These are phyloP conservation scores for Lutraria rhynchaena DNA, from an alignment of 1,140 invertebrate genomes.

Conservation along the genomic window DNA sequence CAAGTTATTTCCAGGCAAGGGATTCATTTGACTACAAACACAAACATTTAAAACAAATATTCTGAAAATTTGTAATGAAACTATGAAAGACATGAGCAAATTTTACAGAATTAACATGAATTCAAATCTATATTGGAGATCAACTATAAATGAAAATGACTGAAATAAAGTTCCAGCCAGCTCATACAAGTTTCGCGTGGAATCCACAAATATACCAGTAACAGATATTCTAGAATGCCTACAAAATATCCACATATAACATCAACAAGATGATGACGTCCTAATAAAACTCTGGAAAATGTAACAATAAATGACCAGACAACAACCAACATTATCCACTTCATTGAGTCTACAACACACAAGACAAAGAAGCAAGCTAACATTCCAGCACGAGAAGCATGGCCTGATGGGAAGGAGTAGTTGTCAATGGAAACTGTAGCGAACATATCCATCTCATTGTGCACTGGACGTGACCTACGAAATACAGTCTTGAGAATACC, in stretches of 20 bases:
- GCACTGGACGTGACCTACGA: constrained; percentile 88
- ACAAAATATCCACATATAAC: constrained; percentile 89
- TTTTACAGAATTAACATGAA: no score
- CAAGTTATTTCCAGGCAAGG: no score
- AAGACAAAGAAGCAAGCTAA: constrained; percentile 85
- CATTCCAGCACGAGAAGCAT: constrained; percentile 93
- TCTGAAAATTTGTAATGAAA: no score
- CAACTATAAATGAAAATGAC: constrained; percentile 73
- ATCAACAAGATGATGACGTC: constrained; percentile 94
- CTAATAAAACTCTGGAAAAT: constrained; percentile 90
- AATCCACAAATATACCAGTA: constrained; percentile 83
- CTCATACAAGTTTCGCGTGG: constrained; percentile 64
- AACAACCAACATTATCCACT: constrained; percentile 83
- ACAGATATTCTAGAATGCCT: constrained; percentile 88
- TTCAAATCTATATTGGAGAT: no score
- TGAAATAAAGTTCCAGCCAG: constrained; percentile 74
- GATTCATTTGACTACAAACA: no score
- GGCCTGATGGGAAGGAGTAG: constrained; percentile 98
- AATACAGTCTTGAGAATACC: constrained; percentile 91
- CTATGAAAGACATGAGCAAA: no score
- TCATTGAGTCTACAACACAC: constrained; percentile 59
- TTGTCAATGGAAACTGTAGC: constrained; percentile 89
- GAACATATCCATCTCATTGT: constrained; percentile 87
- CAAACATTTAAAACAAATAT: no score
- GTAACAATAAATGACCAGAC: constrained; percentile 90